A percentile compares a stretch with the other conserved stretches of the same genome.
Conservation (phyloP, 2,888 invertebrate species). For the Apoderus coryli region DNA sequence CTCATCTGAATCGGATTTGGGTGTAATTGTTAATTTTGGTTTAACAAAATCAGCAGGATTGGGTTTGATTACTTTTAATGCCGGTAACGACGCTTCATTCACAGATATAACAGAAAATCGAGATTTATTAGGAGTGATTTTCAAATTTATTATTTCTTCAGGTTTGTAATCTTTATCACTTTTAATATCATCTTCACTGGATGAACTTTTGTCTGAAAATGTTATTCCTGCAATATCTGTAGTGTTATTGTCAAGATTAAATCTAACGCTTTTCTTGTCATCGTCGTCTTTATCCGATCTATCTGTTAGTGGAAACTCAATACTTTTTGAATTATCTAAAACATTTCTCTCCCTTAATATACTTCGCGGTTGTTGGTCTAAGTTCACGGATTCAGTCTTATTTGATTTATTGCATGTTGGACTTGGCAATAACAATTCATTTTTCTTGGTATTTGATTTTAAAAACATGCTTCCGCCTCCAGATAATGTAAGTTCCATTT, state of each 20-base stretch:
- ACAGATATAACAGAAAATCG: slow-evolving; percentile 27
- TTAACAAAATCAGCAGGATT: slow-evolving; percentile 44
- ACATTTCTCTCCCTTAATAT: slow-evolving; percentile 46
- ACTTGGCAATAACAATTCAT: slow-evolving; percentile 18
- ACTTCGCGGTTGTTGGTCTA: slow-evolving; percentile 35
- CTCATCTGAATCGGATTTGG: slow-evolving; percentile 34
- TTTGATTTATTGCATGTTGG: too few relatives aligned
- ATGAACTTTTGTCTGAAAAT: slow-evolving; percentile 28
- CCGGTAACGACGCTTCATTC: slow-evolving; percentile 16
- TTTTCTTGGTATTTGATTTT: slow-evolving; percentile 36
- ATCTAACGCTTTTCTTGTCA: slow-evolving; percentile 61
- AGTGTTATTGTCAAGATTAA: slow-evolving; percentile 39
- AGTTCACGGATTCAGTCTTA: slow-evolving; percentile 14
- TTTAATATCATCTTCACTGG: slow-evolving; percentile 23
- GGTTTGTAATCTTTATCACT: slow-evolving; percentile 20
- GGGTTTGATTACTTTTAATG: slow-evolving; percentile 38
- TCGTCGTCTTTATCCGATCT: slow-evolving; percentile 44
- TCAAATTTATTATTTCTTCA: slow-evolving; percentile 25
- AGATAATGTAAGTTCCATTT: slow-evolving; percentile 30
- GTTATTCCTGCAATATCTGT: slow-evolving; percentile 33
- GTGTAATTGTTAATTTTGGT: slow-evolving; percentile 40
- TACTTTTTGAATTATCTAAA: slow-evolving; percentile 26
- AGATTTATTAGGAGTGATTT: slow-evolving; percentile 21
- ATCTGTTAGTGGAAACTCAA: slow-evolving; percentile 24
- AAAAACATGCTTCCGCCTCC: slow-evolving; percentile 51